Evolutionary conservation across 2,888 invertebrate species (phyloP), one percentile per base, ranked within the genome.

Genomic region (Hypercompe scribonia): DNA sequence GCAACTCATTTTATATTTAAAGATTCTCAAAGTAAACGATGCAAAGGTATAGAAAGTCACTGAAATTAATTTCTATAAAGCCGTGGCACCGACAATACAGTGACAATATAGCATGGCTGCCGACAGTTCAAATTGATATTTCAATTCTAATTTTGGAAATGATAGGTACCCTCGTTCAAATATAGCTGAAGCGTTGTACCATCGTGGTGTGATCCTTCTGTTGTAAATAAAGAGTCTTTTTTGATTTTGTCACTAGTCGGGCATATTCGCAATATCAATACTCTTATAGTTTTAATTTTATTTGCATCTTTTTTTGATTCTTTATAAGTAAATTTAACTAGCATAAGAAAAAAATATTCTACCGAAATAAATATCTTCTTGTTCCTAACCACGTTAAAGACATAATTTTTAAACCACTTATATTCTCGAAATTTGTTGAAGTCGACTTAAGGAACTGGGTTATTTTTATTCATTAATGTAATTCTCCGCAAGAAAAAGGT

Each of bases 391-490:
- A n/a, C 13, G 34, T 54, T 28, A 34, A 46, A 24, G n/a, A 54
- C 3, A 54, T 54, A 33, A 46, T 46, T 34, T 33, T 15, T 50
- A 64, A 70, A 70, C 33, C 33, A 46, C n/a, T 42, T 34, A 28
- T 28, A 58, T 36, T 28, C 5, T 1, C 15, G 2, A 28, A 31
- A 68, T 50, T 68, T 24, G 13, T 33, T 58, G n/a, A 10, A 68
- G 36, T 36, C 28, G 39, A 28, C 58, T 68, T 39, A 69, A 64
- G 68, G 18, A 42, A 58, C 69, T n/a, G 42, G 66, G 66, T 61
- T 73, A 73, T 73, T 66, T 36, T 63, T 61, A n/a, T 65, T 42
- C 68, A 42, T 54, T 68, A 42, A 68, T 36, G 18, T 31, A 31
- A 5, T 61, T 33, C 54, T 68, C 46, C 36, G 28, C 65, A 39